Conservation (phyloP, 2,113 vertebrate species). For the Protobothrops flavoviridis region DNA sequence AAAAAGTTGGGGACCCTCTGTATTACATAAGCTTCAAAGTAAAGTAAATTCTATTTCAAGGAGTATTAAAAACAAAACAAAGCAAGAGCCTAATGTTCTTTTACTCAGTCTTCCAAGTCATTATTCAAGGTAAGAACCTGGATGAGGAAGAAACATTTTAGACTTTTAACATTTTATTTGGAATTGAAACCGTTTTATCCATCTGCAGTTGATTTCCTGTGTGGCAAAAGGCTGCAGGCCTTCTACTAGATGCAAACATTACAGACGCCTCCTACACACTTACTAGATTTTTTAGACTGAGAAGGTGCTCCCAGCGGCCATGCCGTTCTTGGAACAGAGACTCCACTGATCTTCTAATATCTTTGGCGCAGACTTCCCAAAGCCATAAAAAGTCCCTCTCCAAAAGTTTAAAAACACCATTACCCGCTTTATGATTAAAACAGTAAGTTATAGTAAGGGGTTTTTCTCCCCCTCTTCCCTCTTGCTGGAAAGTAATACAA, state of each 20-base stretch:
- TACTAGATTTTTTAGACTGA: slow-evolving; percentile 41
- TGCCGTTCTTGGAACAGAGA: slow-evolving; percentile 60
- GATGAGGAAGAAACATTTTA: not conserved
- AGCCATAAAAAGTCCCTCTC: slow-evolving; percentile 46
- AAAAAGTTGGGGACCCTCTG: too few relatives aligned
- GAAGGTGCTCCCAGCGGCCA: slow-evolving; percentile 52
- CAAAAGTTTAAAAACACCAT: slow-evolving; percentile 25
- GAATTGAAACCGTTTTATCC: slow-evolving; percentile 57
- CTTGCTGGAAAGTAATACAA: not conserved
- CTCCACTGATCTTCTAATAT: slow-evolving; percentile 52
- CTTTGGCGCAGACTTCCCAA: slow-evolving; percentile 51
- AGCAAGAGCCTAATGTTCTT: slow-evolving; percentile 22
- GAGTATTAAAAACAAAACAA: slow-evolving; percentile 24
- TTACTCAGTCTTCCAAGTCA: slow-evolving; percentile 38
- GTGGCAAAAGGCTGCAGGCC: slow-evolving; percentile 63
- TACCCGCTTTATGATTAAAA: slow-evolving; percentile 28
- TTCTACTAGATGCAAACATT: slow-evolving; percentile 65
- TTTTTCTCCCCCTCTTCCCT: not conserved
- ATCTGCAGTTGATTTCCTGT: slow-evolving; percentile 75
- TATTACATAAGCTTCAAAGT: not conserved
- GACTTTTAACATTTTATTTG: slow-evolving; percentile 46
- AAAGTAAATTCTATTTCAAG: not conserved
- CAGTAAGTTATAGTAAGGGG: not conserved
- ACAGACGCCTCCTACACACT: slow-evolving; percentile 50
- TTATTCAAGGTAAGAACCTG: slow-evolving; percentile 36